Evolutionary conservation across 2,888 invertebrate genomes (phyloP).

Genomic region (Drosophila bunnanda): DNA sequence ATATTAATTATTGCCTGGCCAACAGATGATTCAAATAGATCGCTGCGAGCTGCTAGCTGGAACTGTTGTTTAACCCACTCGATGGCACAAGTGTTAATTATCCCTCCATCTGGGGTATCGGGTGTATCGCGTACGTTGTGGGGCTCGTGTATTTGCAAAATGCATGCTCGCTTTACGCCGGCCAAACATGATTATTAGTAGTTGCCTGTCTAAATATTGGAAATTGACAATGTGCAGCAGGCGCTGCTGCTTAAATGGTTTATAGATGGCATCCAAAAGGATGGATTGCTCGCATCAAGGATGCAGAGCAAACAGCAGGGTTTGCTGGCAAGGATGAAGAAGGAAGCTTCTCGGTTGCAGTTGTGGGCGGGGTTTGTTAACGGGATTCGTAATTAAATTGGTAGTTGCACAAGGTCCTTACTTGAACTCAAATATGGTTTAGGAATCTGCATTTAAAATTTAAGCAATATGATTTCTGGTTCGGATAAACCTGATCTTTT

Average conservation of each 20-base stretch:
- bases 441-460: background rate
- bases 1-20: constrained; percentile 75
- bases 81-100: constrained; percentile 72
- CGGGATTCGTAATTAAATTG: constrained; percentile 33
- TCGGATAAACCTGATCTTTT: background rate
- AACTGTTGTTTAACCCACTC: constrained; percentile 64
- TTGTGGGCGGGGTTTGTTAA: constrained; percentile 19
- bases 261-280: constrained; percentile 20
- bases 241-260: constrained; percentile 41
- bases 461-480: background rate
- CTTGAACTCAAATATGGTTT: background rate
- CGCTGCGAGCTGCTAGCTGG: constrained; percentile 16
- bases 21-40: constrained; percentile 23
- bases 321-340: constrained; percentile 23
- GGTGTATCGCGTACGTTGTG: constrained; percentile 5
- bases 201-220: constrained; percentile 74
- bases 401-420: constrained; percentile 15
- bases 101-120: constrained; percentile 32
- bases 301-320: constrained; percentile 5
- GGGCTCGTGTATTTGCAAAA: constrained; percentile 49
- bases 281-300: constrained; percentile 9
- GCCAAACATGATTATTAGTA: constrained; percentile 74
- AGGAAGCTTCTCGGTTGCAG: constrained; percentile 30
- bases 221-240: constrained; percentile 66
- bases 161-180: constrained; percentile 64